A percentile compares a stretch with the other conserved stretches of the same genome.
Conservation (phyloP, 2,888 invertebrate species). For the Microplitis deprimator region DNA sequence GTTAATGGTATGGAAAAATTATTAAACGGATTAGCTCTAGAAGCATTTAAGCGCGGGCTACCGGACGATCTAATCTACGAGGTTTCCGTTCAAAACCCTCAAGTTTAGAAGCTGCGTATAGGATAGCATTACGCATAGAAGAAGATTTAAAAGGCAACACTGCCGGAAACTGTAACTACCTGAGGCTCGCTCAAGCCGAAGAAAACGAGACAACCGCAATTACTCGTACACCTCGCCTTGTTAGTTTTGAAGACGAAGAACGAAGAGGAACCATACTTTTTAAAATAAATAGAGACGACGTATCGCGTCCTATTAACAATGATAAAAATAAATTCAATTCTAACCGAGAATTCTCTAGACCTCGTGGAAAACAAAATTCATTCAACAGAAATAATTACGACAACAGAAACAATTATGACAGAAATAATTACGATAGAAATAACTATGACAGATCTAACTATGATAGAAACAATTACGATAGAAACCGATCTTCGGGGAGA, state of each 20-base stretch:
- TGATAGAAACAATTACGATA: not conserved
- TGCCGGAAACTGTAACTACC: not conserved
- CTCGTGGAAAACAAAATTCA: no score
- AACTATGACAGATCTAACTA: not conserved
- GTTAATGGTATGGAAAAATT: no score
- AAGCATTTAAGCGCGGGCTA: constrained; percentile 35
- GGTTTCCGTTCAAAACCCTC: constrained; percentile 23
- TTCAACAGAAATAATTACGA: not conserved
- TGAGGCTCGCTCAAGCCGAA: not conserved
- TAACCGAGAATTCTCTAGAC: no score
- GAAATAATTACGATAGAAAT: not conserved
- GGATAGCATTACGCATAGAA: not conserved
- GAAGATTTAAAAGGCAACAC: not conserved
- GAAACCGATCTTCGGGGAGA: no score
- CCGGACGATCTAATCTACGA: constrained; percentile 40
- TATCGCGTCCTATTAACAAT: no score
- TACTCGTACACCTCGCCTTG: not conserved
- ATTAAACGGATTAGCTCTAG: constrained; percentile 33
- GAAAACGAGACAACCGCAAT: not conserved
- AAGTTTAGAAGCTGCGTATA: not conserved
- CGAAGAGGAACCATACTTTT: not conserved
- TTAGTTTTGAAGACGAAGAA: not conserved
- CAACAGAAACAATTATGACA: not conserved
- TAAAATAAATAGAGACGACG: not conserved
- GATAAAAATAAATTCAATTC: no score